A percentile compares a stretch with the other conserved stretches of the same genome.
These are phyloP conservation scores for Protonibea diacanthus DNA, from an alignment of 2,797 vertebrate species.

Conservation along the genomic window DNA sequence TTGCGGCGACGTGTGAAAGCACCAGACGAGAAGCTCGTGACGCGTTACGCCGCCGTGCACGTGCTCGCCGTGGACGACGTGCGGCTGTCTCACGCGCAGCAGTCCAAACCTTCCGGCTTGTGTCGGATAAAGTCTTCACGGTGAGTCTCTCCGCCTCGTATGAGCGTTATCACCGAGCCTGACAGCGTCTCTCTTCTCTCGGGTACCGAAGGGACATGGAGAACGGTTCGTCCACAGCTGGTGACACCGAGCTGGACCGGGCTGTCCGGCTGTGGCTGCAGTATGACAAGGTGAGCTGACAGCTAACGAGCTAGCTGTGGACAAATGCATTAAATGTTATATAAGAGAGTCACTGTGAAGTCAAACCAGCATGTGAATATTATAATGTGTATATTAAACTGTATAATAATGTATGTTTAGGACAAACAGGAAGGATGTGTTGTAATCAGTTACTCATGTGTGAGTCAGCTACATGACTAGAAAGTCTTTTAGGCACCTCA, in stretches of 20 bases:
- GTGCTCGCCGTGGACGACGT: rapidly evolving
- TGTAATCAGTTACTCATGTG: background rate
- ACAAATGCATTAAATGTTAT: background rate
- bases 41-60: conserved; percentile 46
- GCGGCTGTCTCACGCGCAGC: too few species aligned
- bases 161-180: background rate
- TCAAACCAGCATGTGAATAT: background rate
- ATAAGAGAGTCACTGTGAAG: background rate
- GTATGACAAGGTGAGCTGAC: conserved; percentile 89
- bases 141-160: rapidly evolving
- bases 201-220: conserved; percentile 72
- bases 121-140: background rate
- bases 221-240: conserved; percentile 47
- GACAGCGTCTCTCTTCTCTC: background rate
- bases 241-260: conserved; percentile 69
- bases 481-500: background rate
- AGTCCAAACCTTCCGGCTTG: background rate
- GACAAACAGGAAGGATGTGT: background rate
- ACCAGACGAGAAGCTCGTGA: conserved; percentile 38
- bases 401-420: background rate
- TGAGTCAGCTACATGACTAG: too few species aligned
- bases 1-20: conserved; percentile 34
- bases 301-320: conserved; percentile 30
- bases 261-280: conserved; percentile 88
- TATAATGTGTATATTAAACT: too few species aligned